These are phyloP conservation scores for Mycalesis mineus DNA, from an alignment of 2,888 invertebrate genomes.

Conservation along the genomic window DNA sequence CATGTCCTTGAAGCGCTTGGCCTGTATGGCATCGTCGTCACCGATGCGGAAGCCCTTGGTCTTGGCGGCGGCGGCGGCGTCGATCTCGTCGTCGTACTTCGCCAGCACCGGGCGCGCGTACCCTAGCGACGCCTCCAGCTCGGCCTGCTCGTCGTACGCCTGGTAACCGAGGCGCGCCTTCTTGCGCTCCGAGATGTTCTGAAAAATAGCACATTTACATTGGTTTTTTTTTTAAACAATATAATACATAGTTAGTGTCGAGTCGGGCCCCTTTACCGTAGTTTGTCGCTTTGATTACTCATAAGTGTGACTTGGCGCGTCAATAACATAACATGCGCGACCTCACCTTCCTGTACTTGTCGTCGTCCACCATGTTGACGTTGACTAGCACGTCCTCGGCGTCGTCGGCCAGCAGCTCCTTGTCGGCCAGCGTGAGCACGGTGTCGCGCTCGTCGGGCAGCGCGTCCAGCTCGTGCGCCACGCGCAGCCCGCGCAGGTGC, in stretches of 20 bases:
- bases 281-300: too few species aligned
- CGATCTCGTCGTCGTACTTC: conserved; percentile 97
- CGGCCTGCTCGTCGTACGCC: conserved; percentile 89
- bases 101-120: conserved; percentile 83
- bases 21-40: conserved; percentile 76
- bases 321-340: too few species aligned
- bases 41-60: conserved; percentile 88
- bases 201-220: too few species aligned
- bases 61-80: conserved; percentile 73
- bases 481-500: conserved; percentile 88
- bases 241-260: too few species aligned
- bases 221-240: too few species aligned
- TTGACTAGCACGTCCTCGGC: conserved; percentile 93
- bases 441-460: conserved; percentile 88
- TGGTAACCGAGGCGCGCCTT: conserved; percentile 90
- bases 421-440: conserved; percentile 95
- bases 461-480: conserved; percentile 87
- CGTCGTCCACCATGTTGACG: conserved; percentile 92
- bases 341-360: conserved; percentile 85
- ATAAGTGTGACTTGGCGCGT: too few species aligned
- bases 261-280: too few species aligned
- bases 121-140: conserved; percentile 83
- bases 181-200: conserved; percentile 90
- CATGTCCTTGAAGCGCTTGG: conserved; percentile 69
- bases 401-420: conserved; percentile 90